Evolutionary conservation across 2,113 vertebrate genomes (phyloP), one percentile per base, ranked within the genome.

Genomic region (Nymphicus hollandicus): DNA sequence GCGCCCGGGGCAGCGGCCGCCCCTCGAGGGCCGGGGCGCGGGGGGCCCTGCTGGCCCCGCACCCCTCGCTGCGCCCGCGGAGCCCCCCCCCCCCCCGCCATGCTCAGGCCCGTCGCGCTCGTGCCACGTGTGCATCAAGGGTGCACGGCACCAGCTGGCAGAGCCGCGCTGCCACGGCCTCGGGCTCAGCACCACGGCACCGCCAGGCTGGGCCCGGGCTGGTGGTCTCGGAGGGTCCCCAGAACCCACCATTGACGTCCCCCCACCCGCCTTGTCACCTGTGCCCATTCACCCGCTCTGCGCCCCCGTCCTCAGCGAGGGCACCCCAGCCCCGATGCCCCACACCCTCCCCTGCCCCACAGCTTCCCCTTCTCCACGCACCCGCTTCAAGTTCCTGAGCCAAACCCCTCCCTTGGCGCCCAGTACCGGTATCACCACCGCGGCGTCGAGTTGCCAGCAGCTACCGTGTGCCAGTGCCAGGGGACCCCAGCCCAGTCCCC

Each of bases 111-210:
- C 4, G 41, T 74, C 12, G 65, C 9, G 4, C 23, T 78, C 90
- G 13, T 96, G 95, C 95, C 95, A 96, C 95, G 95, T 96, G 95
- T 96, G 95, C 95, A 92, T 58, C 15, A 25, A 94, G 87, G 92
- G 92, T 96, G 92, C 87, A 31, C 35, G 41, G 92, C 87, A 92
- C 28, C 95, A 96, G 92, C 95, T 93, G 92, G 87, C 90, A 92
- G 44, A 88, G 87, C 60, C 4, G 15, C 4, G 13, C 73, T 49
- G 86, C 86, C 82, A 85, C 60, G 44, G 92, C 70, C 86, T 33
- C 31, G 13, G 56, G 78, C 66, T 86, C 77, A 7, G 86, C 72
- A 23, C 71, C 49, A 4, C 12, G 35, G 74, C 5, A 8, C 52
- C 43, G 27, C n/a, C 70, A 44, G 43, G 24, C 53, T 12, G 65